A percentile compares a stretch with the other conserved stretches of the same genome.
Evolutionary conservation across 2,888 invertebrate species (phyloP).

Genomic region (Pteria penguin): DNA sequence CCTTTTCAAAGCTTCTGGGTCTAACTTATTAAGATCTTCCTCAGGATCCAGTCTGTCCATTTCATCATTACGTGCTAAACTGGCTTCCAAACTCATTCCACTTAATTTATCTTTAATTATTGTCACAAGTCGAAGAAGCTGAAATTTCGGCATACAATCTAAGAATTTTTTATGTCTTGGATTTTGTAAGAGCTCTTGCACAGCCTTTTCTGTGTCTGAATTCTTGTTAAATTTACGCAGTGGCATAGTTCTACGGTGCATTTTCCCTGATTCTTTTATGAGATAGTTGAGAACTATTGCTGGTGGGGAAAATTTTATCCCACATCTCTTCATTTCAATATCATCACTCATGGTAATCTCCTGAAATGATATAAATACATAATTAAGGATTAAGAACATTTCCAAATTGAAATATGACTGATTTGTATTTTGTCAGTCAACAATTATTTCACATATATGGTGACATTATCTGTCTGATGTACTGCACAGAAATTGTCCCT

Average conservation of each 20-base stretch:
- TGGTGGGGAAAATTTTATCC: conserved; percentile 79
- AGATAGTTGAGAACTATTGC: conserved; percentile 78
- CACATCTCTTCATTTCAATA: conserved; percentile 74
- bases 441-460: no score
- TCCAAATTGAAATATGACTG: no score
- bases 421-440: no score
- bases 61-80: conserved; percentile 76
- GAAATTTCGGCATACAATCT: conserved; percentile 76
- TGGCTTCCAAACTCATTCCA: conserved; percentile 79
- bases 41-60: conserved; percentile 80
- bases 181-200: conserved; percentile 75
- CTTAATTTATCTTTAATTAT: conserved; percentile 81
- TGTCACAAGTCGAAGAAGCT: conserved; percentile 80
- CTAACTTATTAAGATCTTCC: conserved; percentile 81
- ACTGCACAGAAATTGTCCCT: no score
- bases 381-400: no score
- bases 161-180: conserved; percentile 79
- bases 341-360: conserved; percentile 45
- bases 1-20: conserved; percentile 78
- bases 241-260: conserved; percentile 81
- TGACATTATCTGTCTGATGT: no score
- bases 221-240: conserved; percentile 80
- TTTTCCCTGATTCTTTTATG: conserved; percentile 67
- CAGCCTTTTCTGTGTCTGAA: conserved; percentile 76
- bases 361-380: conserved; percentile 18